A percentile compares a stretch with the other conserved stretches of the same genome.
These are phyloP conservation scores for Rhadina sibilatrix DNA, from an alignment of 2,113 vertebrate genomes.

Conservation along the genomic window DNA sequence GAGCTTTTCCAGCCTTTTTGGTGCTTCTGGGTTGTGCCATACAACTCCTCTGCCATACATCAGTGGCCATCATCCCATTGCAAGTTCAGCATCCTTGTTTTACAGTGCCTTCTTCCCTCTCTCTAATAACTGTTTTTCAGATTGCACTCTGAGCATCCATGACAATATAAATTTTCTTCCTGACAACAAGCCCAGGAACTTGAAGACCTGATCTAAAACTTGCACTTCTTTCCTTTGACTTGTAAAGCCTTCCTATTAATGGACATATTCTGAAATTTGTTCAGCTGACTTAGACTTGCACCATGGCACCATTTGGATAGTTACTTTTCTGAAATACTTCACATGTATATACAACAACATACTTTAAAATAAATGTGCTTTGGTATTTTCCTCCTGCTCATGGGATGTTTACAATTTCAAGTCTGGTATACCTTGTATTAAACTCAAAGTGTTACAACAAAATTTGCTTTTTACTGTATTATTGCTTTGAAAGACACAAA, in stretches of 20 bases:
- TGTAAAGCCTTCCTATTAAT: not conserved
- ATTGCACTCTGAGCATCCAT: not conserved
- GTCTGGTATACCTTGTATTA: not conserved
- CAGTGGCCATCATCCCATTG: rapidly evolving
- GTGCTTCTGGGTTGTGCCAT: no score
- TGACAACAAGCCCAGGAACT: not conserved
- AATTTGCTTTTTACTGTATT: not conserved
- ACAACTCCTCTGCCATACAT: not conserved
- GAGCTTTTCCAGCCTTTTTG: not conserved
- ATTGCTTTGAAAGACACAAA: not conserved
- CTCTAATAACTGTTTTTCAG: not conserved
- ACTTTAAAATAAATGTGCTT: not conserved
- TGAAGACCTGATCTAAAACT: not conserved
- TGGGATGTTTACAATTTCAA: not conserved
- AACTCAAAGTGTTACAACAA: not conserved
- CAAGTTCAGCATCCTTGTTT: not conserved
- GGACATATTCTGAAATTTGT: not conserved
- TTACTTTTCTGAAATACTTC: not conserved
- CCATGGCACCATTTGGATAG: not conserved
- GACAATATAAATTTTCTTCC: not conserved
- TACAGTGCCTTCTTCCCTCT: not conserved
- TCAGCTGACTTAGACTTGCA: not conserved
- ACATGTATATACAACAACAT: not conserved
- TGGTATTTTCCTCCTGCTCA: not conserved
- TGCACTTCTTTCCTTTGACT: not conserved